Base-by-base conservation (phyloP, 1,140 invertebrate species). In the Glomeris maerens region DNA sequence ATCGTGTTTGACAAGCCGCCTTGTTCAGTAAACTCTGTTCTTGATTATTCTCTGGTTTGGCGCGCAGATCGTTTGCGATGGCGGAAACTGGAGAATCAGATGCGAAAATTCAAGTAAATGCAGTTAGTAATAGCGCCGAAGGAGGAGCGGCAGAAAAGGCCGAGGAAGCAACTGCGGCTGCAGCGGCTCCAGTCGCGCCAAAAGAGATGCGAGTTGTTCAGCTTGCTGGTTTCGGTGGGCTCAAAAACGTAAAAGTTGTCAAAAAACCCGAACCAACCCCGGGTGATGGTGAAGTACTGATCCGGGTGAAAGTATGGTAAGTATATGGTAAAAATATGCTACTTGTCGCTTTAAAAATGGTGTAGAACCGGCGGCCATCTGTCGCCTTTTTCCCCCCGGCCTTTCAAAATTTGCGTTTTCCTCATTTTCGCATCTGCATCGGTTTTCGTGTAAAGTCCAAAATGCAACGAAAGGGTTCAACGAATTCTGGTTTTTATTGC, bases 231-330 rank as follows among this genome's bases (percentile, higher is more conserved):
- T 89, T 87, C 67, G 86, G 85, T 23, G 83, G 84, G 25, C 72
- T 86, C 44, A 87, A 87, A 65, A 79, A 79, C 65, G 77, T 89
- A 59, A 87, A 87, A 69, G 78, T 82, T 45, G 72, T 79, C 57
- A 82, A 78, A 65, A 84, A 83, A 63, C 80, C 82, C 13, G 81
- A 86, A 64, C 80, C 83, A 4, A 74, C 74, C 25, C 66, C 78
- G 17, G 74, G 63, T 50, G 81, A 86, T 61, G 83, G 81, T 42
- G 84, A 89, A 64, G 79, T 89, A 49, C 72, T 88, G 21, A 83
- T 89, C 59, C 72, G 81, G 54, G 83, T 88, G 36, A 84, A 82
- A 68, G 80, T 83, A 60, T 88, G 84, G 86, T 90, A 63, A 83
- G 80, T 78, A 14, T 17, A 27, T 1, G 31, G 17, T 2, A 23